Evolutionary conservation across 2,888 invertebrate genomes (phyloP).

Genomic region (Idaea biselata): DNA sequence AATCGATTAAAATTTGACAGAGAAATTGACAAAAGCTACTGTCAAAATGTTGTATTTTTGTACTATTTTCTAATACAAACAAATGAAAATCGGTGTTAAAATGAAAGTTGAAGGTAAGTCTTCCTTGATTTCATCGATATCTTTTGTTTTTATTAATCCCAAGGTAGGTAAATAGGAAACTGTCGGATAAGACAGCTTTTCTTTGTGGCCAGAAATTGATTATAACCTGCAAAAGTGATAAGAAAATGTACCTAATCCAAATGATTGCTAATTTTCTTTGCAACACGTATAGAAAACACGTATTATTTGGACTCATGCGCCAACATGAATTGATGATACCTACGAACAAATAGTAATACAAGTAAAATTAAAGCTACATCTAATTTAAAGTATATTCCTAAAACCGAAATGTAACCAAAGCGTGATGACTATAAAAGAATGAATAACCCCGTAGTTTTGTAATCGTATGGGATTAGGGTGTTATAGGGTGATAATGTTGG

Average conservation of each 20-base stretch:
- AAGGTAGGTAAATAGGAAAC: background rate
- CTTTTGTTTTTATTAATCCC: background rate
- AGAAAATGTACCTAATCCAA: too few species aligned
- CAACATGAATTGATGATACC: background rate
- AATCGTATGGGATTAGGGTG: constrained; percentile 71
- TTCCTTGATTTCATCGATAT: background rate
- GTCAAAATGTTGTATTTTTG: constrained; percentile 28
- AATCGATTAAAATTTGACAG: constrained; percentile 63
- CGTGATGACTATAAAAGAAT: constrained; percentile 55
- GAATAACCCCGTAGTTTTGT: constrained; percentile 61
- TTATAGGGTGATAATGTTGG: constrained; percentile 65
- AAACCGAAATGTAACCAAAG: constrained; percentile 58
- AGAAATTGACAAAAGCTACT: constrained; percentile 38
- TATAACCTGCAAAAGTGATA: too few species aligned
- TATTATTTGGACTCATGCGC: background rate
- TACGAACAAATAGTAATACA: background rate
- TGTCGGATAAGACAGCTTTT: background rate
- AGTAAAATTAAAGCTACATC: background rate
- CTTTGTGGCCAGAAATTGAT: too few species aligned
- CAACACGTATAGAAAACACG: too few species aligned
- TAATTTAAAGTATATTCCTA: constrained; percentile 15
- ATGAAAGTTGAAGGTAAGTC: constrained; percentile 60
- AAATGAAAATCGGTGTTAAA: constrained; percentile 35
- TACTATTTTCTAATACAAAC: constrained; percentile 34
- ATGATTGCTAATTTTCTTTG: too few species aligned